Evolutionary conservation across 2,888 invertebrate species (phyloP), one percentile per base, ranked within the genome.

Genomic region (Arge pagana): DNA sequence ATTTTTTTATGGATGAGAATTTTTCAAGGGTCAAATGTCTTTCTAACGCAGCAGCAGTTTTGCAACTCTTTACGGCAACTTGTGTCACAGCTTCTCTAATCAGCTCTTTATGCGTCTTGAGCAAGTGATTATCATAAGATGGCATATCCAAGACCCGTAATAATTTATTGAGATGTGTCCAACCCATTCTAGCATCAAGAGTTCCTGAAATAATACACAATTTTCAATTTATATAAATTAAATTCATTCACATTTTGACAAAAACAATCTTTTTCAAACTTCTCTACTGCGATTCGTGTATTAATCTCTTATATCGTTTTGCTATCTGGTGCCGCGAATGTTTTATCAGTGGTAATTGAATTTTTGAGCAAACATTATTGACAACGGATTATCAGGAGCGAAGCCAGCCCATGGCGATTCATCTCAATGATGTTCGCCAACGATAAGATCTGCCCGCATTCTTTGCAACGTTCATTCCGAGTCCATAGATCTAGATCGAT

Each of bases 111-210:
- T 28, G 10, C 7, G 43, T 43, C 30, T 30, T n/a, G 15, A 43
- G 43, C 43, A 43, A 43, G 43, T 43, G 43, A 13, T 43, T 30
- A 19, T 43, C 30, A 18, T 28, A 43, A n/a, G 30, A 28, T 18
- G 43, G 43, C 43, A 43, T 43, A 43, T 43, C 30, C 30, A 43
- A 43, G 7, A 18, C 43, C 7, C 26, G 28, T 3, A 43, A 43
- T 16, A 43, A 43, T n/a, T 43, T 43, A 18, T 43, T 43, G 43
- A 43, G 43, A 10, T 16, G 43, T 30, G 43, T 43, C 15, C 43
- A 43, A 30, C 43, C 31, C 31, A 43, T 43, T 11, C 43, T 30
- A 13, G 30, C 43, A 43, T 43, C 30, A 18, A 43, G 26, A 43
- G 30, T 16, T 16, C 30, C 43, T 43, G n/a, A n/a, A n/a, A 30